phyloP scores from a whole-genome alignment of 2,888 invertebrate genomes.

The Thereva nobilitata region DNA sequence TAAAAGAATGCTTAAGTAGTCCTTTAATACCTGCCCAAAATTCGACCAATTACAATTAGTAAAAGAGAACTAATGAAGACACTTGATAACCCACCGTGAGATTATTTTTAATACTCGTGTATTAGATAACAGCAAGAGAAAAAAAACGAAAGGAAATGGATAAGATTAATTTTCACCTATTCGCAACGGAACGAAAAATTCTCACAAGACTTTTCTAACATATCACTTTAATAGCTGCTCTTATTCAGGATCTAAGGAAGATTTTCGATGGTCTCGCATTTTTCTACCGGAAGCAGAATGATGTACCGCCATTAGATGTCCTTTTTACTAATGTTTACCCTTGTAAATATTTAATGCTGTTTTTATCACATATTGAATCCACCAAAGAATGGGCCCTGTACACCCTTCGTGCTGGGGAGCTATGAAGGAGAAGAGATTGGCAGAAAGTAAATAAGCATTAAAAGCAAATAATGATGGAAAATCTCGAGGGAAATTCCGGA shows the following conservation, averaged over 20 bases:
- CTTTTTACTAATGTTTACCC: slow-evolving; percentile 19
- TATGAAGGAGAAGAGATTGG: slow-evolving; percentile 22
- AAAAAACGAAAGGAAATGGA: no score
- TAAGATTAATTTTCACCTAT: no score
- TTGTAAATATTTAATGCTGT: slow-evolving; percentile 28
- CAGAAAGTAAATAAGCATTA: slow-evolving; percentile 40
- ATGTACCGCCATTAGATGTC: slow-evolving; percentile 13
- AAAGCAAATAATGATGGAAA: slow-evolving; percentile 41
- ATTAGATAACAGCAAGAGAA: no score
- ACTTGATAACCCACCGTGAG: no score
- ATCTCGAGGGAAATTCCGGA: slow-evolving; percentile 38
- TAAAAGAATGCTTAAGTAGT: neutral
- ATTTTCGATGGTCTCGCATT: neutral
- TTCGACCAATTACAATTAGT: no score
- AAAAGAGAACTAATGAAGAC: no score
- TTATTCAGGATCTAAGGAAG: no score
- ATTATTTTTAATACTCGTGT: no score
- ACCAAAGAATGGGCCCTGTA: neutral
- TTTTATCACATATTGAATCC: slow-evolving; percentile 14
- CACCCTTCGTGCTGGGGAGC: neutral
- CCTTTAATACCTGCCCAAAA: neutral
- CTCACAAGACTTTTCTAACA: neutral
- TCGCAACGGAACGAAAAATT: no score
- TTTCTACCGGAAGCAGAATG: slow-evolving; percentile 8
- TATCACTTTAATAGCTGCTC: neutral